Base-by-base conservation (phyloP, 2,797 vertebrate species). In the Acestrorhynchus altus region DNA sequence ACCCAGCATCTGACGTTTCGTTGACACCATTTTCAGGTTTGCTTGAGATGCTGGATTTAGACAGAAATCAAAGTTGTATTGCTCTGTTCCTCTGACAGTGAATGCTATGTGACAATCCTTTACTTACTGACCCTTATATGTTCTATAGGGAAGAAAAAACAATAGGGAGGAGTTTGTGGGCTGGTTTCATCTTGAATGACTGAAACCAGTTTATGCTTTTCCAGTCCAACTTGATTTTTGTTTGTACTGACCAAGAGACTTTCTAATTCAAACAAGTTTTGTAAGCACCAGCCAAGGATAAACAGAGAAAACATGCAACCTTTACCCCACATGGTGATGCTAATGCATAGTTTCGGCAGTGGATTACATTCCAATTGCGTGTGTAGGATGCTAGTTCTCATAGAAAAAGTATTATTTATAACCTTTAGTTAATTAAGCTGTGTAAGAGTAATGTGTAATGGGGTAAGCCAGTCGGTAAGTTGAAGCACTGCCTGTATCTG, bases 1-100 rank as follows among this genome's bases (percentile, higher is more conserved):
- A 73, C 95, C 96, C 83, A 96, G 82, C 56, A 96, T 88, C 85
- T 97, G 96, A 22, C 92, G 87, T 28, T 92, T 93, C 79, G 89
- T 88, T 4, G 95, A 94, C 52, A 90, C 94, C 96, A 98, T 98
- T 73, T 49, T 63, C 12, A 28, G 0, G 46, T 24, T 39, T 66
- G 31, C 0, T 35, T 22, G 8, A 39, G 46, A 72, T 3, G 47
- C 28, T 0, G 4, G 31, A 51, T 60, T n/a, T 4, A 39, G 22
- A 40, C 26, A 31, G 61, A 18, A 26, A 44, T 12, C 61, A 26
- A 22, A 26, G 20, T 8, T 24, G 13, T 16, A 18, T 60, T 46
- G 42, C 8, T 28, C n/a, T 28, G 18, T 31, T 26, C 12, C 11
- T 59, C n/a, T 52, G n/a, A 0, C 9, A 60, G 9, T 3, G 42